Evolutionary conservation across 2,888 invertebrate genomes (phyloP).

Genomic region (Leucophenga maculata): DNA sequence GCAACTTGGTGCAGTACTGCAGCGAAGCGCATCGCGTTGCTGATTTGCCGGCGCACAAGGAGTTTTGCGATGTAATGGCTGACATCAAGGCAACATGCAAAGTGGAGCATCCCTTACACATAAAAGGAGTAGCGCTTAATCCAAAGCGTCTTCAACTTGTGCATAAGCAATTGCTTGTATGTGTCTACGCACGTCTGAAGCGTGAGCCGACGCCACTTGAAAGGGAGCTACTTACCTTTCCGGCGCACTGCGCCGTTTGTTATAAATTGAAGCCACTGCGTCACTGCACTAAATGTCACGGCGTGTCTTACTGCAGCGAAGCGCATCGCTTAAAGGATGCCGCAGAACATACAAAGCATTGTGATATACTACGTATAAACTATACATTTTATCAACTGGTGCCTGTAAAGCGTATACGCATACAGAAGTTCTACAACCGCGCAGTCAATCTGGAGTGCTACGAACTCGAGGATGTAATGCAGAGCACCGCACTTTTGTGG

Average conservation of each 20-base stretch:
- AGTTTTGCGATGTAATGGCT: conserved; percentile 73
- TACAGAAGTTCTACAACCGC: conserved; percentile 27
- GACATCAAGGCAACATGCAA: conserved; percentile 42
- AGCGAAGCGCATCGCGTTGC: conserved; percentile 77
- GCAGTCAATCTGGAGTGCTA: conserved; percentile 36
- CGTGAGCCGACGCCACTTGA: conserved; percentile 54
- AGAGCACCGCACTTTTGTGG: conserved; percentile 39
- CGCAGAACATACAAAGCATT: conserved; percentile 50
- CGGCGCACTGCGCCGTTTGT: conserved; percentile 58
- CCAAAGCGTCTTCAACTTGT: conserved; percentile 45
- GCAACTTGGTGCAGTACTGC: conserved; percentile 78
- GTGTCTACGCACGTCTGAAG: conserved; percentile 43
- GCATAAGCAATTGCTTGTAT: conserved; percentile 51
- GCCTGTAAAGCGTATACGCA: background rate
- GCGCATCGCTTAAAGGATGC: conserved; percentile 48
- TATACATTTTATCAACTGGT: conserved; percentile 56
- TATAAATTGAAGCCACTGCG: conserved; percentile 43
- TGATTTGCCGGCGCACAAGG: conserved; percentile 78
- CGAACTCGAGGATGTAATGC: conserved; percentile 49
- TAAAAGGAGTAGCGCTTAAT: conserved; percentile 40
- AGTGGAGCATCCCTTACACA: conserved; percentile 48
- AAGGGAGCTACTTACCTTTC: conserved; percentile 58
- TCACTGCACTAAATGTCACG: conserved; percentile 51
- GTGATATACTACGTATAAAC: conserved; percentile 52
- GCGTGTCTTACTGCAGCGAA: conserved; percentile 58